phyloP scores from a whole-genome alignment of 2,113 vertebrate species.

The Heteronetta atricapilla region DNA sequence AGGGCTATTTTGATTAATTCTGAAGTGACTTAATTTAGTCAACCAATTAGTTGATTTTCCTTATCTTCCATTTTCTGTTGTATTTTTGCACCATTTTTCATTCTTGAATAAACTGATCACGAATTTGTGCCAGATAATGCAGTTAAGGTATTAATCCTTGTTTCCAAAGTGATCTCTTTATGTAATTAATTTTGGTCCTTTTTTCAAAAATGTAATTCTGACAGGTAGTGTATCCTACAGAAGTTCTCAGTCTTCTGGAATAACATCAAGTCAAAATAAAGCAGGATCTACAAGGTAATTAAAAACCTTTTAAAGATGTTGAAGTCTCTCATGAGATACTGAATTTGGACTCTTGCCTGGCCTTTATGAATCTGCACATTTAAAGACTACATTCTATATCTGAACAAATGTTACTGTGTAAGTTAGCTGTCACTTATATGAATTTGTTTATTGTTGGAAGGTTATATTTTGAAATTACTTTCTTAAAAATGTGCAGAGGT shows the following conservation, averaged over 20 bases:
- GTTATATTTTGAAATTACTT: background rate
- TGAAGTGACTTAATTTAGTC: background rate
- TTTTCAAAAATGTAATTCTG: background rate
- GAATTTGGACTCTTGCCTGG: background rate
- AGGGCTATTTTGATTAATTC: background rate
- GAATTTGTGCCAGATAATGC: background rate
- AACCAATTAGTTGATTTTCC: background rate
- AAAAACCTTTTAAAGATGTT: background rate
- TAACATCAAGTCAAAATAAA: slow-evolving; percentile 47
- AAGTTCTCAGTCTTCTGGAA: slow-evolving; percentile 62
- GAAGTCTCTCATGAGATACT: background rate
- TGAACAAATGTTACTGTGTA: background rate
- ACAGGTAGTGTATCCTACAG: slow-evolving; percentile 76
- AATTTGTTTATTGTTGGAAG: background rate
- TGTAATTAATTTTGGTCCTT: background rate
- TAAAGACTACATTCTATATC: background rate
- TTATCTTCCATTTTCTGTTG: background rate
- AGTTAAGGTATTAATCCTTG: background rate
- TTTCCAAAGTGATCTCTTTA: background rate
- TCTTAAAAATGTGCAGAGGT: background rate
- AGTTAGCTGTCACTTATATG: background rate
- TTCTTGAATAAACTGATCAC: background rate
- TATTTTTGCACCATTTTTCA: background rate
- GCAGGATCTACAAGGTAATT: slow-evolving; percentile 80
- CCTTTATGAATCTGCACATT: background rate